Evolutionary conservation across 2,888 invertebrate species (phyloP).

Genomic region (Cenopis cana): DNA sequence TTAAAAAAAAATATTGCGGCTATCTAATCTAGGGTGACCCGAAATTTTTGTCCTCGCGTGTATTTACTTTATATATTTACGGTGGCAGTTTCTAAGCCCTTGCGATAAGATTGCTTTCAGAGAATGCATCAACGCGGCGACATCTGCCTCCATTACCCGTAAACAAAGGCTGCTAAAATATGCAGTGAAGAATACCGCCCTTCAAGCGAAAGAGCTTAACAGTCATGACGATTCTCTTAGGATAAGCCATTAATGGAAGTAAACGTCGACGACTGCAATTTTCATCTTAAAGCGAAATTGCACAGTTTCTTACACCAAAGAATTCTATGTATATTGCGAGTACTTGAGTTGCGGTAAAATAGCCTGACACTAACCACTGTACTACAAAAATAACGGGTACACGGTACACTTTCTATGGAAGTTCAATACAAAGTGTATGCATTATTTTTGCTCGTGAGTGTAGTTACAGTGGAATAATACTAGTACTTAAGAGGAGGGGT

Average conservation of each 20-base stretch:
- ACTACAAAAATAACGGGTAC: no score
- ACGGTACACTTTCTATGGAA: no score
- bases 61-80: background rate
- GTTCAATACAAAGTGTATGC: no score
- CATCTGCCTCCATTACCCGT: constrained; percentile 14
- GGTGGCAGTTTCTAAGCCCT: background rate
- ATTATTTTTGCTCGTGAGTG: no score
- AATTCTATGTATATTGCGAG: background rate
- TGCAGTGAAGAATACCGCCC: constrained; percentile 3
- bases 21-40: no score
- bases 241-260: constrained; percentile 2
- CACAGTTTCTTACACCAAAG: constrained; percentile 9
- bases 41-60: no score
- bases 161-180: constrained; percentile 28
- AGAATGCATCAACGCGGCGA: constrained; percentile 12
- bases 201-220: constrained; percentile 3
- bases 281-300: constrained; percentile 29
- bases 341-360: background rate
- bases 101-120: constrained; percentile 11
- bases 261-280: constrained; percentile 18
- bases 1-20: no score
- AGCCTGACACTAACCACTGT: background rate
- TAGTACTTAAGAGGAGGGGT: no score
- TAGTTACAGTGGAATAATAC: no score
- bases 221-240: background rate